Conservation (phyloP, 2,888 invertebrate species). For the Oscheius sp. region DNA sequence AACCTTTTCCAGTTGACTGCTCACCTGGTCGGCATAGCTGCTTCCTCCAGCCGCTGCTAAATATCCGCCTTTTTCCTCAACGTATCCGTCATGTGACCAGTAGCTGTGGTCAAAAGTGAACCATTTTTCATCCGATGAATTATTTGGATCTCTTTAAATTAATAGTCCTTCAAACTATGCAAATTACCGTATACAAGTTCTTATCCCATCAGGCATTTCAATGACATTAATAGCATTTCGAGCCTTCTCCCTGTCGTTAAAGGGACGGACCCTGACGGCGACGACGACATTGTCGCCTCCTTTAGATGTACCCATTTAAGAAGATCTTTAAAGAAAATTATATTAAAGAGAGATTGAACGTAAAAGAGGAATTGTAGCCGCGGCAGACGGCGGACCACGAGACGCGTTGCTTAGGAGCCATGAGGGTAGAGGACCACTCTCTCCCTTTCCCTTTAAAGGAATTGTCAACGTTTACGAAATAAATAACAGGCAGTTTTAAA, state of each 20-base stretch:
- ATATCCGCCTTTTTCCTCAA: slow-evolving; percentile 75
- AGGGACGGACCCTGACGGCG: slow-evolving; percentile 78
- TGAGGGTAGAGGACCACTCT: not conserved
- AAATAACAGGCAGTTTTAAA: too few relatives aligned
- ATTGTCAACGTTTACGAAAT: too few relatives aligned
- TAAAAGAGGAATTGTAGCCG: slow-evolving; percentile 1
- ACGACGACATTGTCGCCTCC: slow-evolving; percentile 77
- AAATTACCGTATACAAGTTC: slow-evolving; percentile 73
- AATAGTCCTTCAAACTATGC: not conserved
- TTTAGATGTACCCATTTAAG: slow-evolving; percentile 33
- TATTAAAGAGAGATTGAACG: not conserved
- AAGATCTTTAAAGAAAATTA: not conserved
- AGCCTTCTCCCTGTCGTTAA: slow-evolving; percentile 77
- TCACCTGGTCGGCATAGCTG: slow-evolving; percentile 77
- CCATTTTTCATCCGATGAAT: slow-evolving; percentile 74
- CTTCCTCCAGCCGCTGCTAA: slow-evolving; percentile 72
- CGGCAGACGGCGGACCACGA: not conserved
- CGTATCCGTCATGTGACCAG: slow-evolving; percentile 78
- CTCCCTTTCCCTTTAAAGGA: not conserved
- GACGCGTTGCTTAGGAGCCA: slow-evolving; percentile 9
- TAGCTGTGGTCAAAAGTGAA: slow-evolving; percentile 78
- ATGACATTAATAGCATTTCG: slow-evolving; percentile 76
- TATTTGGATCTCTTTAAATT: slow-evolving; percentile 74
- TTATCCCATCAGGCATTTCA: slow-evolving; percentile 74
- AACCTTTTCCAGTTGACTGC: slow-evolving; percentile 15